A percentile compares a stretch with the other conserved stretches of the same genome.
Conservation (phyloP, 2,797 vertebrate genomes). For the Lithobates pipiens region DNA sequence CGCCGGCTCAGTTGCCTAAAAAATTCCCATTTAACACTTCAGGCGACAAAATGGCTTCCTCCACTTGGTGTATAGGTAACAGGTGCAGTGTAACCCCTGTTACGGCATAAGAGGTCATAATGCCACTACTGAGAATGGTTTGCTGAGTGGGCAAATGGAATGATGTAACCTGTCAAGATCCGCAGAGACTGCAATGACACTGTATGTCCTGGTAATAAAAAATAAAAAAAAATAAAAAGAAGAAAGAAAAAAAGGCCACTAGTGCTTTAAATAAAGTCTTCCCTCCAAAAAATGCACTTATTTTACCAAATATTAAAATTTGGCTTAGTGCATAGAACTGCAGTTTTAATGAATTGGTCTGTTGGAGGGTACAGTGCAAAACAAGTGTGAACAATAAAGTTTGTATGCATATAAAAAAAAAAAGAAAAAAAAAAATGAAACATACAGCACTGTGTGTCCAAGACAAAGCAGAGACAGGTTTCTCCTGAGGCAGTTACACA, state of each 20-base stretch:
- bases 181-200: conserved; percentile 35
- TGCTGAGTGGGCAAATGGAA: neutral
- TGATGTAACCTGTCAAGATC: neutral
- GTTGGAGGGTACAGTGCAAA: conserved; percentile 85
- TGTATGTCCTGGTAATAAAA: conserved; percentile 51
- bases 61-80: neutral
- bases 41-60: neutral
- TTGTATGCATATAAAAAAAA: neutral
- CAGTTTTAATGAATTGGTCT: conserved; percentile 71
- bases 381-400: neutral
- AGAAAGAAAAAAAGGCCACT: conserved; percentile 82
- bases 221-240: no score
- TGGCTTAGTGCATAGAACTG: conserved; percentile 76
- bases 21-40: neutral
- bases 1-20: no score
- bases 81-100: neutral
- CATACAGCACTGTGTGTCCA: conserved; percentile 80
- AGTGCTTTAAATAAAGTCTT: conserved; percentile 74
- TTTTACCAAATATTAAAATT: conserved; percentile 53
- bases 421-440: neutral
- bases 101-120: neutral
- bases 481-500: conserved; percentile 82
- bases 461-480: conserved; percentile 83
- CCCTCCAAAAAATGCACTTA: conserved; percentile 64
- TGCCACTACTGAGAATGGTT: neutral